These are phyloP conservation scores for Morpho achilles DNA, from an alignment of 2,888 invertebrate genomes.

Conservation along the genomic window DNA sequence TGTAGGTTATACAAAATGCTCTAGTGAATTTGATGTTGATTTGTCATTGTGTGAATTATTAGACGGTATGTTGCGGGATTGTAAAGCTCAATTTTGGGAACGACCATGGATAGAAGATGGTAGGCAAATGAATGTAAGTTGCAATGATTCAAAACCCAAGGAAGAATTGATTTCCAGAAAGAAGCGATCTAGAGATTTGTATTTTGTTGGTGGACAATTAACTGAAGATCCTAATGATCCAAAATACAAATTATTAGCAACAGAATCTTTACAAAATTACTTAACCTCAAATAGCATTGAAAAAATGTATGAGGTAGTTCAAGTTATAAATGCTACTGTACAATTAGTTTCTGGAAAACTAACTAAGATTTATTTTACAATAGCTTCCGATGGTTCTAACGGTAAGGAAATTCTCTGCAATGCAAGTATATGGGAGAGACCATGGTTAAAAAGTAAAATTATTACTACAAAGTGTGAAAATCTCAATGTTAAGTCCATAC, in stretches of 20 bases:
- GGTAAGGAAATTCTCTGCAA: conserved; percentile 49
- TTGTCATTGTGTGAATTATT: conserved; percentile 44
- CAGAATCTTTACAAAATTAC: conserved; percentile 36
- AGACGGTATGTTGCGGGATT: conserved; percentile 44
- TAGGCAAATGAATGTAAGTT: conserved; percentile 53
- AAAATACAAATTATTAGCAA: conserved; percentile 34
- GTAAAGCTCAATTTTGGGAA: conserved; percentile 71
- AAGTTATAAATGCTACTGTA: conserved; percentile 35
- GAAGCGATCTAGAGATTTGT: conserved; percentile 27
- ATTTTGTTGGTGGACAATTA: conserved; percentile 25
- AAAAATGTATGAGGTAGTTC: conserved; percentile 44
- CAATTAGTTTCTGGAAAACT: conserved; percentile 54
- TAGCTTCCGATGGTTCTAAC: conserved; percentile 44
- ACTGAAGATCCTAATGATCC: conserved; percentile 31
- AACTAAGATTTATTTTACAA: conserved; percentile 41
- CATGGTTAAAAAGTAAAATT: conserved; percentile 71
- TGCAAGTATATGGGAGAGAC: conserved; percentile 75
- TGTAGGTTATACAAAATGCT: conserved; percentile 77
- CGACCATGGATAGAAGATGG: conserved; percentile 78
- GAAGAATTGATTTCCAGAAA: conserved; percentile 23
- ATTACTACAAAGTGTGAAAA: conserved; percentile 32
- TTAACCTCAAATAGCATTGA: conserved; percentile 25
- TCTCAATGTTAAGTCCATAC: conserved; percentile 9
- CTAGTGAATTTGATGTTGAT: conserved; percentile 45
- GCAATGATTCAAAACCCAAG: conserved; percentile 33